Evolutionary conservation across 2,888 invertebrate genomes (phyloP).

Genomic region (Allolobophora icterica): DNA sequence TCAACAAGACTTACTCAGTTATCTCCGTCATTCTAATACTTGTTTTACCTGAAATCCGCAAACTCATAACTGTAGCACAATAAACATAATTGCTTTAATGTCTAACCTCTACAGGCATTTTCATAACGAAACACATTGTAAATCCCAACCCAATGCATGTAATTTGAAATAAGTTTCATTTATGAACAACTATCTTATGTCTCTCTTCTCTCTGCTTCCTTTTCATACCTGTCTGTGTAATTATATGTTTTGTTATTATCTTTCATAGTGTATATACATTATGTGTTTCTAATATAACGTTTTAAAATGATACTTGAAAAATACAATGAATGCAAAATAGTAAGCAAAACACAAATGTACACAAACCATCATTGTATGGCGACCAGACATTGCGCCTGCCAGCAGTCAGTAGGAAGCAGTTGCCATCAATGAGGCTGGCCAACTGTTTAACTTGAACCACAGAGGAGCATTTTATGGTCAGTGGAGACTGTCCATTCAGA

Average conservation of each 20-base stretch:
- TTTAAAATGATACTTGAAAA: not conserved
- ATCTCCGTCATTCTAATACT: not conserved
- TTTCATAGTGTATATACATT: no score
- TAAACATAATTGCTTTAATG: not conserved
- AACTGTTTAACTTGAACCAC: conserved; percentile 86
- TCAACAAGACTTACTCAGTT: conserved; percentile 4
- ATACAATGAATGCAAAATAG: not conserved
- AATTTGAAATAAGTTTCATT: not conserved
- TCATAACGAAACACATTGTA: not conserved
- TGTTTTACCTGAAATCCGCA: not conserved
- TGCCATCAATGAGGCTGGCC: conserved; percentile 95
- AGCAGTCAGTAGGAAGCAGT: conserved; percentile 78
- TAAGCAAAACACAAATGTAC: not conserved
- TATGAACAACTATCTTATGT: no score
- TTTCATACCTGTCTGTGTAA: not conserved
- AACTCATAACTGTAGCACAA: not conserved
- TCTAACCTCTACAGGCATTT: not conserved
- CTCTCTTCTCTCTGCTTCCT: not conserved
- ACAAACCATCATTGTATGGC: not conserved
- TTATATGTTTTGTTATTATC: no score
- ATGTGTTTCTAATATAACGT: not conserved
- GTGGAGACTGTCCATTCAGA: conserved; percentile 72
- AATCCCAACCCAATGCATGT: not conserved
- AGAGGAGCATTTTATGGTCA: conserved; percentile 84
- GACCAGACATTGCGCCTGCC: not conserved